phyloP scores from a whole-genome alignment of 1,140 invertebrate species.

The Doryteuthis pealeii region DNA sequence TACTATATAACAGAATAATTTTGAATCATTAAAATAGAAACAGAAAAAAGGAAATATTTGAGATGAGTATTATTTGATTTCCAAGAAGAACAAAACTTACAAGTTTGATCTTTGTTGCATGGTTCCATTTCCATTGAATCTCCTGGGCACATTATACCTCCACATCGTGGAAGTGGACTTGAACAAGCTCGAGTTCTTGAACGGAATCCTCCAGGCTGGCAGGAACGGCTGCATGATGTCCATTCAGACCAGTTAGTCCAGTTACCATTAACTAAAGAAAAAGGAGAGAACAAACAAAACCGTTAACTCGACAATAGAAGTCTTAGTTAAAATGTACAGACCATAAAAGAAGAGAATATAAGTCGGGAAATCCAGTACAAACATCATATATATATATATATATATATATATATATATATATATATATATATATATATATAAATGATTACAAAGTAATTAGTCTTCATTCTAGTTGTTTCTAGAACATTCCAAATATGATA shows the following conservation, averaged over 20 bases:
- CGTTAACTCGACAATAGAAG: background rate
- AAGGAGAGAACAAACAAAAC: too few species aligned
- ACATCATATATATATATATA: too few species aligned
- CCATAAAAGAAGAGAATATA: background rate
- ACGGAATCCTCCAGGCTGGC: conserved; percentile 16
- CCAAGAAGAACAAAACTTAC: conserved; percentile 17
- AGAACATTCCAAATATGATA: too few species aligned
- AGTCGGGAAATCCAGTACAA: too few species aligned
- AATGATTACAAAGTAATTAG: too few species aligned
- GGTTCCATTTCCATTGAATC: conserved; percentile 11
- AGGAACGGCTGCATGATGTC: conserved; percentile 18
- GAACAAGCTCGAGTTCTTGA: conserved; percentile 17
- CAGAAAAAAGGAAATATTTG: too few species aligned
- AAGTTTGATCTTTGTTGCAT: conserved; percentile 19
- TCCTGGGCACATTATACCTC: conserved; percentile 9
- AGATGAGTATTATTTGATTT: too few species aligned
- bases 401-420: background rate
- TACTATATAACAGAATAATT: too few species aligned
- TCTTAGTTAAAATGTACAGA: background rate
- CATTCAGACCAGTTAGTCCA: conserved; percentile 18
- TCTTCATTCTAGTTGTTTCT: too few species aligned
- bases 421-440: too few species aligned
- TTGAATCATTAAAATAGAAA: too few species aligned
- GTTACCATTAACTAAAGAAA: conserved; percentile 35
- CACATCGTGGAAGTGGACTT: conserved; percentile 30